A percentile compares a stretch with the other conserved stretches of the same genome.
phyloP scores from a whole-genome alignment of 2,888 invertebrate genomes.

The Drosophila aldrichi region DNA sequence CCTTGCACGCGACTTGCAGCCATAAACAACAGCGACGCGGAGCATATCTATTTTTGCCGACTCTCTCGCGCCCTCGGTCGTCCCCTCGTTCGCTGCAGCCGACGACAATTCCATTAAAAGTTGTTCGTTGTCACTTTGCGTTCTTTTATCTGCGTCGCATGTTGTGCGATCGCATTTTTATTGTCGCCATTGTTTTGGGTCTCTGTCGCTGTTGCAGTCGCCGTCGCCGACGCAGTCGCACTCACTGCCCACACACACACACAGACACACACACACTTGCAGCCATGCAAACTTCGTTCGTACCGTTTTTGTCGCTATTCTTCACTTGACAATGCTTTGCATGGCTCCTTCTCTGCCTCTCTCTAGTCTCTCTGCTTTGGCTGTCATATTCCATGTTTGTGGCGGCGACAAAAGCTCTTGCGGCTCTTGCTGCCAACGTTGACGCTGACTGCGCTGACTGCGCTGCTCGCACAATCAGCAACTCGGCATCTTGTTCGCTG shows the following conservation, averaged over 20 bases:
- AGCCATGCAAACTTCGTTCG: slow-evolving; percentile 16
- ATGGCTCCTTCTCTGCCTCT: slow-evolving; percentile 36
- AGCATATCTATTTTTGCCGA: slow-evolving; percentile 34
- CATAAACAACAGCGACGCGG: slow-evolving; percentile 50
- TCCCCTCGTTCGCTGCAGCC: slow-evolving; percentile 34
- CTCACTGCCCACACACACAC: slow-evolving; percentile 59
- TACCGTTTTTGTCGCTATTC: slow-evolving; percentile 69
- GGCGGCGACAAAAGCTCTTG: slow-evolving; percentile 76
- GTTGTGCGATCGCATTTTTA: slow-evolving; percentile 82
- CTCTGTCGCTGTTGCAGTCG: slow-evolving; percentile 19
- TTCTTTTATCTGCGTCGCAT: slow-evolving; percentile 77
- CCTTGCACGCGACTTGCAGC: slow-evolving; percentile 64
- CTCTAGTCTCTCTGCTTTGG: slow-evolving; percentile 32
- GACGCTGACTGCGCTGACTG: slow-evolving; percentile 31
- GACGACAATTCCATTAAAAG: slow-evolving; percentile 82
- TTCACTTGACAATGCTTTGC: slow-evolving; percentile 79
- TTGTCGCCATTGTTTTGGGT: slow-evolving; percentile 79
- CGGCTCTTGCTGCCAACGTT: slow-evolving; percentile 19
- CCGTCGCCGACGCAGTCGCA: slow-evolving; percentile 15
- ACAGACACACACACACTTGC: slow-evolving; percentile 38
- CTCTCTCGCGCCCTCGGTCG: not conserved
- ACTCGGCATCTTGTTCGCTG: slow-evolving; percentile 81
- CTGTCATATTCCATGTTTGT: slow-evolving; percentile 81
- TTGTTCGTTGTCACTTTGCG: slow-evolving; percentile 81
- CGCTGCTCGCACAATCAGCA: slow-evolving; percentile 69